phyloP scores from a whole-genome alignment of 2,888 invertebrate genomes.

The Phaonia tiefii region DNA sequence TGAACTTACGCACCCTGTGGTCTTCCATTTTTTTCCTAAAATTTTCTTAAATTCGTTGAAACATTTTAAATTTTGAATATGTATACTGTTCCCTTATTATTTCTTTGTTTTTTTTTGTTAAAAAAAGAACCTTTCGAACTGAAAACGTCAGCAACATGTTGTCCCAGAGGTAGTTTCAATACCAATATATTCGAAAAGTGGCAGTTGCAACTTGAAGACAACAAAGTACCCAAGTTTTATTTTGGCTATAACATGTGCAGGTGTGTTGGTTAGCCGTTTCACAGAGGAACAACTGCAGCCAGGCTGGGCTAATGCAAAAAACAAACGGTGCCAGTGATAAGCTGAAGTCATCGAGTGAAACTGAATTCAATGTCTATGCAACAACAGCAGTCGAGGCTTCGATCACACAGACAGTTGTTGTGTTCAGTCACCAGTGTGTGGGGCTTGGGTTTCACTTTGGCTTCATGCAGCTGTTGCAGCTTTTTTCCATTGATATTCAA shows the following conservation, averaged over 20 bases:
- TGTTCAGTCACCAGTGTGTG: conserved; percentile 4
- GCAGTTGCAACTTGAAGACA: conserved; percentile 60
- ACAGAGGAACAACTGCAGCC: conserved; percentile 35
- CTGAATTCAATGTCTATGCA: conserved; percentile 49
- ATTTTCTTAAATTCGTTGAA: no score
- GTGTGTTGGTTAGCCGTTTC: conserved; percentile 37
- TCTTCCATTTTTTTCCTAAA: no score
- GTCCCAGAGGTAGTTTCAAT: conserved; percentile 26
- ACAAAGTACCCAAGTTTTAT: conserved; percentile 7
- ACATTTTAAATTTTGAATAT: conserved; percentile 1
- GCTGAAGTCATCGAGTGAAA: no score
- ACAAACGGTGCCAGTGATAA: neutral
- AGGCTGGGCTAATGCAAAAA: conserved; percentile 22
- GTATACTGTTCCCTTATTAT: neutral
- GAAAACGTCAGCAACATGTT: conserved; percentile 55
- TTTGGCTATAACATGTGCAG: conserved; percentile 46
- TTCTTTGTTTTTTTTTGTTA: neutral
- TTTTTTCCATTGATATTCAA: conserved; percentile 37
- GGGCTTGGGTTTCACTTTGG: conserved; percentile 59
- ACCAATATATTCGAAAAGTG: conserved; percentile 24
- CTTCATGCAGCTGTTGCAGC: conserved; percentile 62
- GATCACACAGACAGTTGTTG: conserved; percentile 54
- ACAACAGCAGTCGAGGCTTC: conserved; percentile 56
- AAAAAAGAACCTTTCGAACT: no score
- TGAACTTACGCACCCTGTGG: no score